Percentiles rank a stretch among this genome's conserved stretches.
Conservation (phyloP, 2,797 vertebrate genomes). For the Cheirogaleus major region DNA sequence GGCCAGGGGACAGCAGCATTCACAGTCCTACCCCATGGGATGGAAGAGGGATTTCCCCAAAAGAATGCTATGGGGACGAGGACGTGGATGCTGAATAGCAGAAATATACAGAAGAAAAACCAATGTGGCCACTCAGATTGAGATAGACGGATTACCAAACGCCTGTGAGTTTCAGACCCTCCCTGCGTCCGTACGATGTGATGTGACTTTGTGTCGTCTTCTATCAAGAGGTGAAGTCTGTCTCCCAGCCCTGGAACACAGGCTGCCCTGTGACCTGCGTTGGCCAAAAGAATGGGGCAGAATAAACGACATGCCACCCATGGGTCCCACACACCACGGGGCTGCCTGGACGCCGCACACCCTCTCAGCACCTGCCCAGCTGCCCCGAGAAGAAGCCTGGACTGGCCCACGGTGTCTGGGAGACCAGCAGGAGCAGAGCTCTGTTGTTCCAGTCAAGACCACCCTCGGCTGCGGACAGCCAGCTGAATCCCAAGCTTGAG, state of each 20-base stretch:
- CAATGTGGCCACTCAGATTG: fast-evolving
- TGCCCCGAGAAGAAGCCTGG: not conserved
- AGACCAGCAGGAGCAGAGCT: not conserved
- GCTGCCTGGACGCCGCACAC: not conserved
- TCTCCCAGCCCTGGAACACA: not conserved
- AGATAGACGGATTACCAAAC: not conserved
- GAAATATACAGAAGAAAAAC: not conserved
- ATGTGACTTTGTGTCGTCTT: not conserved
- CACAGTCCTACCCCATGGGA: no score
- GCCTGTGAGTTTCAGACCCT: no score
- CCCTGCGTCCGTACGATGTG: not conserved
- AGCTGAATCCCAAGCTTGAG: not conserved
- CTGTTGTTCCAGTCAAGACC: not conserved
- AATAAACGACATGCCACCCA: fast-evolving
- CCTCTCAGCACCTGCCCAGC: not conserved
- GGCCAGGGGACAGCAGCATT: not conserved
- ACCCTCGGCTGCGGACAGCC: no score
- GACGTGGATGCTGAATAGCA: not conserved
- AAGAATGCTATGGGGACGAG: no score
- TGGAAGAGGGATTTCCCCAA: not conserved
- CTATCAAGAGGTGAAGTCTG: not conserved
- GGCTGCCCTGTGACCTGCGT: not conserved
- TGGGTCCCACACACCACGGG: not conserved
- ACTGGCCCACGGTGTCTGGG: not conserved
- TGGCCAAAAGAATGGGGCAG: not conserved